Percentiles rank a stretch among this genome's conserved stretches.
phyloP scores from a whole-genome alignment of 2,797 vertebrate species.

The Pogoniulus pusillus region DNA sequence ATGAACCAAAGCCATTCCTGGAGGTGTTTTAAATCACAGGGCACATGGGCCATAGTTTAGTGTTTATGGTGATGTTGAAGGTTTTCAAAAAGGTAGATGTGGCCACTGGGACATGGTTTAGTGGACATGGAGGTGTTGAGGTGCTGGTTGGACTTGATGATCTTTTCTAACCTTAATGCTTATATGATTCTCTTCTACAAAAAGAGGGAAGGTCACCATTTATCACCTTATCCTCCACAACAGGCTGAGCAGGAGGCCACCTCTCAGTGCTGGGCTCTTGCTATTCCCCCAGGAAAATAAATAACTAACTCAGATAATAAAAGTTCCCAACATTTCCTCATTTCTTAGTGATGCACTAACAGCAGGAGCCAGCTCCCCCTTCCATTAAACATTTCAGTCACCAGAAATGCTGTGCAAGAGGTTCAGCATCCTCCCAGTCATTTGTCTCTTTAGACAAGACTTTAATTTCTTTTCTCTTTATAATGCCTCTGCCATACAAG shows the following conservation, averaged over 20 bases:
- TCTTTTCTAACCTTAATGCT: too few species aligned
- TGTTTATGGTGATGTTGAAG: too few species aligned
- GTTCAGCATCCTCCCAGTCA: not conserved
- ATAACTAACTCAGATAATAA: too few species aligned
- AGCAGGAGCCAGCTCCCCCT: not conserved
- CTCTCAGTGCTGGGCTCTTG: not conserved
- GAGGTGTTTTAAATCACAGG: too few species aligned
- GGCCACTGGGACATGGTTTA: too few species aligned
- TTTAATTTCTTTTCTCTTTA: not conserved
- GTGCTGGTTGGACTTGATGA: too few species aligned
- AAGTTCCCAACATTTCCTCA: not conserved
- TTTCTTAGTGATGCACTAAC: not conserved
- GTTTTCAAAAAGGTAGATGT: too few species aligned
- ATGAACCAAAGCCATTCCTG: too few species aligned
- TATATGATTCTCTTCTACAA: not conserved
- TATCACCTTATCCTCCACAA: not conserved
- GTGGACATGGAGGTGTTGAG: too few species aligned
- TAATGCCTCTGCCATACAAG: not conserved
- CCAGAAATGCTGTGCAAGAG: not conserved
- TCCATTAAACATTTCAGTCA: not conserved
- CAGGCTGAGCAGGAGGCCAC: not conserved
- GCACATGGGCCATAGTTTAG: too few species aligned
- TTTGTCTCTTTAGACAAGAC: not conserved
- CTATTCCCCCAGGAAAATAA: not conserved
- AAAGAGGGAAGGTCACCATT: not conserved